Percentiles rank a stretch among this genome's conserved stretches.
Evolutionary conservation across 1,140 invertebrate genomes (phyloP).

Genomic region (Zaprionus gabonicus): DNA sequence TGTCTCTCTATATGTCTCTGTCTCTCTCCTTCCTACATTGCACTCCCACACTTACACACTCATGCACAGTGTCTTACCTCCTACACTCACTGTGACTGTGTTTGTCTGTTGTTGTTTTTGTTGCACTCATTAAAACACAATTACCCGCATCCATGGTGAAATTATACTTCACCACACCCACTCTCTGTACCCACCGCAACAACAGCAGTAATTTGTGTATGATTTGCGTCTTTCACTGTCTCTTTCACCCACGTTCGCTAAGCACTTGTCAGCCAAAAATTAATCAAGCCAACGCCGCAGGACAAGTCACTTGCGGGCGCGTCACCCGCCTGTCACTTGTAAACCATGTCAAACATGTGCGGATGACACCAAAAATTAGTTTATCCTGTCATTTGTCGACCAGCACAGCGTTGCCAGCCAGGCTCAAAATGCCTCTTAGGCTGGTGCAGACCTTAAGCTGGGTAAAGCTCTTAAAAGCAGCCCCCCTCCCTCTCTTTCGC

Average conservation of each 20-base stretch:
- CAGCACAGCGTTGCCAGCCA: conserved; percentile 17
- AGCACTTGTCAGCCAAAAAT: conserved; percentile 73
- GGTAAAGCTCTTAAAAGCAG: conserved; percentile 35
- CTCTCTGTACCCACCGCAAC: conserved; percentile 26
- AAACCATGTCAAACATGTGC: conserved; percentile 67
- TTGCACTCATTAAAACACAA: conserved; percentile 70
- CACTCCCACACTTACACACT: conserved; percentile 10
- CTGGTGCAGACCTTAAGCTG: conserved; percentile 14
- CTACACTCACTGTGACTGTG: conserved; percentile 2
- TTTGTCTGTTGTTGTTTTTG: conserved; percentile 42
- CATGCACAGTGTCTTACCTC: conserved; percentile 5
- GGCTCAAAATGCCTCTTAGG: conserved; percentile 40
- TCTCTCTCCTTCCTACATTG: conserved; percentile 2
- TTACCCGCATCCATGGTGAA: conserved; percentile 57
- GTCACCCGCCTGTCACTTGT: conserved; percentile 50
- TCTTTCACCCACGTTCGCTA: conserved; percentile 16
- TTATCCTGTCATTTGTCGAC: conserved; percentile 68
- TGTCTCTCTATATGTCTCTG: conserved; percentile 41
- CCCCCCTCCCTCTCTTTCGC: neutral
- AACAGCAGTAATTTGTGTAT: conserved; percentile 49
- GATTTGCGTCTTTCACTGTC: conserved; percentile 58
- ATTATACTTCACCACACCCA: conserved; percentile 1
- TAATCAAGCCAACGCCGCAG: conserved; percentile 64
- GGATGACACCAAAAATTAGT: conserved; percentile 75
- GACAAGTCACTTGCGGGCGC: conserved; percentile 51